A percentile compares a stretch with the other conserved stretches of the same genome.
These are phyloP conservation scores for Abrostola triplasia DNA, from an alignment of 2,888 invertebrate species.

Conservation along the genomic window DNA sequence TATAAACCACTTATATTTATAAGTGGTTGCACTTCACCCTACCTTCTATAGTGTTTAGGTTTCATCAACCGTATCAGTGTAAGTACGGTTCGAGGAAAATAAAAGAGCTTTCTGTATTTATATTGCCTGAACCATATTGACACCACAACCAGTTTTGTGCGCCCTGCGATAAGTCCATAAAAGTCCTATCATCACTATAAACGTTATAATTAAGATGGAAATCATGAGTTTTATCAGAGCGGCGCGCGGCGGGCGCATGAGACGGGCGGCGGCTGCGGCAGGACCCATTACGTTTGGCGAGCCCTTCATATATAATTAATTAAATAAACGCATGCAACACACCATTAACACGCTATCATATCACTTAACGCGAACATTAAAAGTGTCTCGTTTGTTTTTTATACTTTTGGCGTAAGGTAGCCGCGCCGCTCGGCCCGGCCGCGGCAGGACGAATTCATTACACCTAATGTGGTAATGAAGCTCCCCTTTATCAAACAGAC, in stretches of 20 bases:
- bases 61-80: too few species aligned
- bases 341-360: slow-evolving; percentile 72
- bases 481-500: slow-evolving; percentile 18
- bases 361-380: slow-evolving; percentile 59
- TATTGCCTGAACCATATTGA: not conserved
- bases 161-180: not conserved
- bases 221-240: slow-evolving; percentile 13
- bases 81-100: too few species aligned
- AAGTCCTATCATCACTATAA: slow-evolving; percentile 1
- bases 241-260: slow-evolving; percentile 4
- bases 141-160: not conserved
- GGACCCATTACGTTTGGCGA: slow-evolving; percentile 64
- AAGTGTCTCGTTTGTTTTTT: slow-evolving; percentile 56
- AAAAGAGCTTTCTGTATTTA: too few species aligned
- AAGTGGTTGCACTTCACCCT: too few species aligned
- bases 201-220: slow-evolving; percentile 9
- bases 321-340: slow-evolving; percentile 69
- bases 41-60: too few species aligned
- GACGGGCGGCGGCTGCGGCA: slow-evolving; percentile 5
- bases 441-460: slow-evolving; percentile 30
- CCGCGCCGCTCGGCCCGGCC: not conserved
- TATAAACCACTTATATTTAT: too few species aligned
- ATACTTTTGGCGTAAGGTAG: slow-evolving; percentile 30
- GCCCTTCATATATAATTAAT: slow-evolving; percentile 72
- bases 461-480: slow-evolving; percentile 35